Conservation (phyloP, 1,140 invertebrate species). For the Cydia pomonella region DNA sequence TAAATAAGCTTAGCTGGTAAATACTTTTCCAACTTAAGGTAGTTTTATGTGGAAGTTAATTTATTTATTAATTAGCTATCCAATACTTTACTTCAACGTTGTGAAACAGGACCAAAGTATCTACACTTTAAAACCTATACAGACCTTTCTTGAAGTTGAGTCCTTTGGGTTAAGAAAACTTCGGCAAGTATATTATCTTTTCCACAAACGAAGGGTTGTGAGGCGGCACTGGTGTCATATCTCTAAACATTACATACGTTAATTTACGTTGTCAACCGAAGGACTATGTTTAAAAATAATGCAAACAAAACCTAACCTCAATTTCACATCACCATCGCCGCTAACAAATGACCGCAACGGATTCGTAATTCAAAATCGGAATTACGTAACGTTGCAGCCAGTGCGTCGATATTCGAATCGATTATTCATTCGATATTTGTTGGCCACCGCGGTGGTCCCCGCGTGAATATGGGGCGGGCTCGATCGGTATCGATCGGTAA, state of each 20-base stretch:
- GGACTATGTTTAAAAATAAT: not conserved
- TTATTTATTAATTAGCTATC: too few species aligned
- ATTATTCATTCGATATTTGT: conserved; percentile 36
- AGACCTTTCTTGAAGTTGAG: too few species aligned
- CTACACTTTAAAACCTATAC: too few species aligned
- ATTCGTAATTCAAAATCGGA: conserved; percentile 27
- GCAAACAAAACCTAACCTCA: not conserved
- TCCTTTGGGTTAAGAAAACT: too few species aligned
- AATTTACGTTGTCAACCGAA: not conserved
- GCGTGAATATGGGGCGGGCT: conserved; percentile 35
- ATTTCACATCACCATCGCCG: conserved; percentile 1
- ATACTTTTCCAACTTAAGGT: too few species aligned
- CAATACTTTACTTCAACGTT: too few species aligned
- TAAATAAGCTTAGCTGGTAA: too few species aligned
- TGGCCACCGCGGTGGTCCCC: conserved; percentile 25
- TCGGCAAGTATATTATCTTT: too few species aligned
- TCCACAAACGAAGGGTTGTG: too few species aligned
- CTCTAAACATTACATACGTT: not conserved
- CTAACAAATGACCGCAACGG: conserved; percentile 21
- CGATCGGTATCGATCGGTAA: conserved; percentile 32
- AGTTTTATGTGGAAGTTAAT: too few species aligned
- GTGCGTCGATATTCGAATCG: conserved; percentile 21
- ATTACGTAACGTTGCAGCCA: conserved; percentile 32
- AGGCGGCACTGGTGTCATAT: too few species aligned
- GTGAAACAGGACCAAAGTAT: too few species aligned